Conservation (phyloP, 1,140 invertebrate genomes). For the Panagrolaimus sp. region DNA sequence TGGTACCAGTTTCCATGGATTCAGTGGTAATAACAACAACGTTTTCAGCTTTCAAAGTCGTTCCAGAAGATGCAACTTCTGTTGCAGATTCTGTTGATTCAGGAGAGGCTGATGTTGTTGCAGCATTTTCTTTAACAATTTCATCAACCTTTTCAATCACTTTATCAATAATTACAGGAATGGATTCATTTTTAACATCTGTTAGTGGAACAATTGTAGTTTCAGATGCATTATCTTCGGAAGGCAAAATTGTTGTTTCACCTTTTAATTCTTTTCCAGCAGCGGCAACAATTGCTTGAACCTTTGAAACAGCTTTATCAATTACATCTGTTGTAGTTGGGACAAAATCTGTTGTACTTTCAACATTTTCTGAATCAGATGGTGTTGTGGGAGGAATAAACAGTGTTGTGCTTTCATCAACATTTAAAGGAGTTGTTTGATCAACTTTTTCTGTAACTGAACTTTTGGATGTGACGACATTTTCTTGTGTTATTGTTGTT, state of each 20-base stretch:
- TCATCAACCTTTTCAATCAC: not conserved
- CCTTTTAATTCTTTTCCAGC: constrained; percentile 1
- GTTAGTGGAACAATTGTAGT: not conserved
- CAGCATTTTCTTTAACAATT: not conserved
- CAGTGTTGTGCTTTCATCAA: too few species aligned
- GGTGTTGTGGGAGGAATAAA: too few species aligned
- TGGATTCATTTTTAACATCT: constrained; percentile 7
- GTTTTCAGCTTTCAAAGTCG: not conserved
- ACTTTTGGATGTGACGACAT: too few species aligned
- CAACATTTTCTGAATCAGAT: too few species aligned
- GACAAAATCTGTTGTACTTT: too few species aligned
- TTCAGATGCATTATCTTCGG: not conserved
- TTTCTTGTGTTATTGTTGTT: too few species aligned
- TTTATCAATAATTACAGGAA: constrained; percentile 10
- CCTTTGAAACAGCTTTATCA: constrained; percentile 10
- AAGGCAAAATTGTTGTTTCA: not conserved
- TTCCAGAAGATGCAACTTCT: not conserved
- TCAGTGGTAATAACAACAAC: not conserved
- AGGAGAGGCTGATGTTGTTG: constrained; percentile 2
- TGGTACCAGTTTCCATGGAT: too few species aligned
- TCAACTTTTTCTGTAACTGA: too few species aligned
- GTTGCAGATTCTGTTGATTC: not conserved
- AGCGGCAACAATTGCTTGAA: not conserved
- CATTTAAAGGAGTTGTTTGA: too few species aligned
- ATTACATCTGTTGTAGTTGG: not conserved